Base-by-base conservation (phyloP, 64 coral and sea anemone species). In the Montipora capricornis region DNA sequence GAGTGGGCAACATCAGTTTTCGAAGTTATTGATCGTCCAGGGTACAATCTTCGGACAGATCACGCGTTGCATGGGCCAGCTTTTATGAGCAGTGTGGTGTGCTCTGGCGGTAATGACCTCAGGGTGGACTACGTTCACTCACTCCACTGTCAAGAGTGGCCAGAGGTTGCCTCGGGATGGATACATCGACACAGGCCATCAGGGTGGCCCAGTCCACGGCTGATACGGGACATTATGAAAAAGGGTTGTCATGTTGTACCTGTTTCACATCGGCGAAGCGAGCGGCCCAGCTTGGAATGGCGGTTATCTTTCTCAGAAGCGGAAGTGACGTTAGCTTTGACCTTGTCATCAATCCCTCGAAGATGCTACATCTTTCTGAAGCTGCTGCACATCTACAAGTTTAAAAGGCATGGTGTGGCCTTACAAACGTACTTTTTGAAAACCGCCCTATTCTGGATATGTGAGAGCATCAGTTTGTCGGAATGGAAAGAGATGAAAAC, bases 101-200 rank as follows among this genome's bases (percentile, higher is more conserved):
- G 71, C n/a, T 74, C 71, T 74, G 71, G 76, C 1, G 76, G 76
- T 0, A 78, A 78, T 16, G 76, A 78, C 45, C 76, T 78, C 37
- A 48, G 44, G 49, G 76, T 78, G 76, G 76, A 78, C 46, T 78
- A 78, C 47, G 76, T 78, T 49, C 76, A 78, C 76, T 78, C 76
- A 49, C 76, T 78, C 4, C 76, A 78, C 76, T 78, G 76, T 78
- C 76, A 78, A 16, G 76, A 78, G 76, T 78, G 76, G 76, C 76
- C 76, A 48, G 76, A 49, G 76, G 76, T 78, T 78, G 76, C 76
- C 76, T 78, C 45, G 45, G 76, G 5, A 78, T 78, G 76, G 45
- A 78, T 78, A 49, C 76, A 51, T 48, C 76, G 76, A 78, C 44
- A 78, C 76, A 78, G 76, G 45, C 10, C 76, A 16, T 78, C 76